Conservation (phyloP, 2,888 invertebrate species). For the Eilema griseolum region DNA sequence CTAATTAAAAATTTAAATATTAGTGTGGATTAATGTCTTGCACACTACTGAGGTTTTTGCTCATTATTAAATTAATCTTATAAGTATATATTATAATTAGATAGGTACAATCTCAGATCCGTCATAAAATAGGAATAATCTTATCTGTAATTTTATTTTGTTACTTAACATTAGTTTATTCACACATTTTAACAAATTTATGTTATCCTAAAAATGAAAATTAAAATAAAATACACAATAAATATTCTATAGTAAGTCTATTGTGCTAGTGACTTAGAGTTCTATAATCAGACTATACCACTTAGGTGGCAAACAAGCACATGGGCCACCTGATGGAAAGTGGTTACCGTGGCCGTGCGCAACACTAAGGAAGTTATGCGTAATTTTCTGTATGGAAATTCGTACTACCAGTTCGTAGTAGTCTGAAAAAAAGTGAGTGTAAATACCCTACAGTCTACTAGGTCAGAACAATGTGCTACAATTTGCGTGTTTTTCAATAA, state of each 20-base stretch:
- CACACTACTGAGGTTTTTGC: background rate
- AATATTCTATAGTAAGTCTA: background rate
- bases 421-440: background rate
- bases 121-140: conserved; percentile 4
- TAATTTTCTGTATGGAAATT: background rate
- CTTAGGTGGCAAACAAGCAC: too few relatives aligned
- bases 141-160: conserved; percentile 3
- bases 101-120: background rate
- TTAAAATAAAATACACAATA: background rate
- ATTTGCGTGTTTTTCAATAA: too few relatives aligned
- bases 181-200: conserved; percentile 9
- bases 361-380: too few relatives aligned
- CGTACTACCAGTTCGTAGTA: background rate
- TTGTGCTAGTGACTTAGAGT: too few relatives aligned
- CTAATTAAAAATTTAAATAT: conserved; percentile 1
- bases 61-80: conserved; percentile 11
- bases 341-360: too few relatives aligned
- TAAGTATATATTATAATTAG: conserved; percentile 5
- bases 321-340: too few relatives aligned
- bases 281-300: too few relatives aligned
- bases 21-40: background rate
- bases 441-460: too few relatives aligned
- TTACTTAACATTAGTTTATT: background rate
- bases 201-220: background rate
- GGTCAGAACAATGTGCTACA: too few relatives aligned